These are phyloP conservation scores for Trichogramma pretiosum DNA, from an alignment of 1,140 invertebrate genomes.

Conservation along the genomic window DNA sequence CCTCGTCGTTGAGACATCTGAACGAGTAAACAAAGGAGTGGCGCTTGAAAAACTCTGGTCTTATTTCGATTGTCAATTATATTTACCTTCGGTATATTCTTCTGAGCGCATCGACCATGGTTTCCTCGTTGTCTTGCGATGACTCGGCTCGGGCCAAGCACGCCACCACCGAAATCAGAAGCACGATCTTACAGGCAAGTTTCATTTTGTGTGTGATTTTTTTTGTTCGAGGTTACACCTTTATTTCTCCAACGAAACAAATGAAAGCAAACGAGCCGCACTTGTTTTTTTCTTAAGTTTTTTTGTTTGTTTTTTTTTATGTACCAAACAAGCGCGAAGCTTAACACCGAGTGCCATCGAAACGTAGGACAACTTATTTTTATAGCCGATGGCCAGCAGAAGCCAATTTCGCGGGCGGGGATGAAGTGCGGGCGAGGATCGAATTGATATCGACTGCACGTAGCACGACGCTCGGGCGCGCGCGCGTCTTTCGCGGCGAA, in stretches of 20 bases:
- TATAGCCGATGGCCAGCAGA: no score
- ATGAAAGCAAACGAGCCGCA: conserved; percentile 8
- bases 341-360: conserved; percentile 39
- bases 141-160: conserved; percentile 19
- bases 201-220: conserved; percentile 29
- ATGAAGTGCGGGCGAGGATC: no score
- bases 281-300: conserved; percentile 31
- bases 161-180: conserved; percentile 26
- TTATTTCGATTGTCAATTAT: background rate
- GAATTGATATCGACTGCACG: no score
- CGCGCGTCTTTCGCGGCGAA: conserved; percentile 29
- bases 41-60: background rate
- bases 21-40: background rate
- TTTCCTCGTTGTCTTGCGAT: conserved; percentile 30
- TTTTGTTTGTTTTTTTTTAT: no score
- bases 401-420: no score
- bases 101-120: conserved; percentile 30
- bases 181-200: no score
- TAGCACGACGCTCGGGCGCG: conserved; percentile 29
- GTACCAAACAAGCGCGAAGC: no score
- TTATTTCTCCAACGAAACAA: no score
- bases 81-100: conserved; percentile 40
- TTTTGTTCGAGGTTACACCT: conserved; percentile 12
- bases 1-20: conserved; percentile 38
- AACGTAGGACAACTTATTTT: conserved; percentile 27